These are phyloP conservation scores for Diorhabda sublineata DNA, from an alignment of 1,140 invertebrate genomes.

Conservation along the genomic window DNA sequence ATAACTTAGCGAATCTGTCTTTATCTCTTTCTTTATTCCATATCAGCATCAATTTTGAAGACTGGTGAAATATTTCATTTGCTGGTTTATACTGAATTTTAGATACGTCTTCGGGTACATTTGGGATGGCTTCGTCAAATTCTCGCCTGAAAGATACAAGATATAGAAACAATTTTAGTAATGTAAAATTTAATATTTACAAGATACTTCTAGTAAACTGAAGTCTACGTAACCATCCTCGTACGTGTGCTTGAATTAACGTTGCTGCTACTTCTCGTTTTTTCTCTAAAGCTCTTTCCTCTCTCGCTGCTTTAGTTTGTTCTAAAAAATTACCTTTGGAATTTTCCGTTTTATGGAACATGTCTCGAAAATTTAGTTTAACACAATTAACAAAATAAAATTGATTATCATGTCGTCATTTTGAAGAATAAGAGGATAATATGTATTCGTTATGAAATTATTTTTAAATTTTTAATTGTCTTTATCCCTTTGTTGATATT, in stretches of 20 bases:
- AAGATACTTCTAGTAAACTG: constrained; percentile 57
- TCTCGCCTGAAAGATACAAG: constrained; percentile 58
- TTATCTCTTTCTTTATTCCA: constrained; percentile 67
- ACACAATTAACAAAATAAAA: background rate
- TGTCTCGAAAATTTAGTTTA: constrained; percentile 32
- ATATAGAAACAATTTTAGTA: background rate
- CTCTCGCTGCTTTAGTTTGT: constrained; percentile 80
- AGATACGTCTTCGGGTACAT: constrained; percentile 50
- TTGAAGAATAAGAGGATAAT: background rate
- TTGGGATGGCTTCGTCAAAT: constrained; percentile 62
- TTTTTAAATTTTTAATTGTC: too few relatives aligned
- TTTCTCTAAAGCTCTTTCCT: constrained; percentile 79
- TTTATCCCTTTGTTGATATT: background rate
- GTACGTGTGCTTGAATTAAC: constrained; percentile 66
- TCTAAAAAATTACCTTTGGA: constrained; percentile 67
- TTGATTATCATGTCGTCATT: background rate
- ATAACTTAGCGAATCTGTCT: constrained; percentile 69
- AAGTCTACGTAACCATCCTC: constrained; percentile 66
- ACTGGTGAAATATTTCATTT: constrained; percentile 65
- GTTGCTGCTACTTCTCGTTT: constrained; percentile 66
- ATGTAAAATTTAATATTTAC: constrained; percentile 48
- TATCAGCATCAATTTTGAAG: constrained; percentile 66
- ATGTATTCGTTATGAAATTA: too few relatives aligned
- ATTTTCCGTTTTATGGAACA: constrained; percentile 59
- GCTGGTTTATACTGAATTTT: constrained; percentile 58